phyloP scores from a whole-genome alignment of 2,888 invertebrate genomes.

The Rosalia funebris region DNA sequence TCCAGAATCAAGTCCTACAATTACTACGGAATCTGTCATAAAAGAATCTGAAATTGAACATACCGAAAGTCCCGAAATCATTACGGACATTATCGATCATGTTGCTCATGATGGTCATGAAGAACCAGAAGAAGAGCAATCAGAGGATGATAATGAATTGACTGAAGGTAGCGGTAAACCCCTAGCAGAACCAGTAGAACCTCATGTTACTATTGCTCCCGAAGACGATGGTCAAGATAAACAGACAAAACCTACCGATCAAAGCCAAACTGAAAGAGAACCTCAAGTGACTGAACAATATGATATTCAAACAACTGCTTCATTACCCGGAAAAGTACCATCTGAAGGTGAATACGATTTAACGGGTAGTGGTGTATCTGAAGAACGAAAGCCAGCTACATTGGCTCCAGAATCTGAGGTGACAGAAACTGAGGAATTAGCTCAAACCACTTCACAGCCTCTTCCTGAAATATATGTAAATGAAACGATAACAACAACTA shows the following conservation, averaged over 20 bases:
- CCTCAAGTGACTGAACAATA: constrained; percentile 26
- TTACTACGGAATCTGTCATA: background rate
- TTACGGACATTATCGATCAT: constrained; percentile 9
- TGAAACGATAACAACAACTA: background rate
- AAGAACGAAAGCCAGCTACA: background rate
- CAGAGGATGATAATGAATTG: constrained; percentile 26
- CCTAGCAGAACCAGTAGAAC: constrained; percentile 17
- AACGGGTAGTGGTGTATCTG: background rate
- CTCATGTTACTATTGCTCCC: constrained; percentile 3
- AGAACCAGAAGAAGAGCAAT: constrained; percentile 14
- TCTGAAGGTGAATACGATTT: background rate
- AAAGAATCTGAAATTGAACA: constrained; percentile 1
- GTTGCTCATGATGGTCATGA: constrained; percentile 24
- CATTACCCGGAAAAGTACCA: constrained; percentile 13
- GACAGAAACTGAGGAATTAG: background rate
- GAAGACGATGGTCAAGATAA: background rate
- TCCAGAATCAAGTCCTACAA: background rate
- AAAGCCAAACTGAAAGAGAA: constrained; percentile 14
- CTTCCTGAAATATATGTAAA: background rate
- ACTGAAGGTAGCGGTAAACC: constrained; percentile 17
- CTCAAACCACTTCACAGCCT: background rate
- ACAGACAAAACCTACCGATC: constrained; percentile 14
- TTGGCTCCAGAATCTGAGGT: background rate
- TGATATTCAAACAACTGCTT: constrained; percentile 22
- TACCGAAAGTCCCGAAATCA: constrained; percentile 16